Conservation (phyloP, 2,113 vertebrate species). For the Anser brachyrhynchus region DNA sequence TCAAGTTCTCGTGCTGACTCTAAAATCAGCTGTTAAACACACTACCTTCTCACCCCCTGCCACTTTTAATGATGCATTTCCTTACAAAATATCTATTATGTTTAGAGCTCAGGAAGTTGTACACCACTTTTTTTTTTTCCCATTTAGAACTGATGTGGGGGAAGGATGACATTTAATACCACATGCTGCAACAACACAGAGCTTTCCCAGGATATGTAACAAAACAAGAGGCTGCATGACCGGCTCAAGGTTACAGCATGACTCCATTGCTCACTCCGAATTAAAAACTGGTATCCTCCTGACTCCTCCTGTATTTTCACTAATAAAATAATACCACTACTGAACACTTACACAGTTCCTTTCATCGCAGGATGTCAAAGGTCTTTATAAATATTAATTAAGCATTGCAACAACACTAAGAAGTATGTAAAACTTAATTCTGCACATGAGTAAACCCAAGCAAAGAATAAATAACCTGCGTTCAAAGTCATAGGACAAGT, state of each 20-base stretch:
- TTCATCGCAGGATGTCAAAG: slow-evolving; percentile 58
- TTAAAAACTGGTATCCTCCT: slow-evolving; percentile 38
- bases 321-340: slow-evolving; percentile 48
- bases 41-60: neutral
- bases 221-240: slow-evolving; percentile 11
- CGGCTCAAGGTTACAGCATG: slow-evolving; percentile 46
- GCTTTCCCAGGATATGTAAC: slow-evolving; percentile 35
- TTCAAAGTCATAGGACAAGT: slow-evolving; percentile 6
- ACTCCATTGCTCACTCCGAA: slow-evolving; percentile 42
- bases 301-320: slow-evolving; percentile 40
- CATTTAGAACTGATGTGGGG: neutral
- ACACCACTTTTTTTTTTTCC: accelerated
- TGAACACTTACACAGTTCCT: slow-evolving; percentile 25
- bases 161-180: neutral
- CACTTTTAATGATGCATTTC: neutral
- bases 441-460: slow-evolving; percentile 58
- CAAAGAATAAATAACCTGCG: slow-evolving; percentile 28
- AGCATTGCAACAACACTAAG: slow-evolving; percentile 32
- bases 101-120: neutral
- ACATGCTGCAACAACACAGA: neutral
- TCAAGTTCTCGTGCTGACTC: neutral
- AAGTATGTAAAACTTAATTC: slow-evolving; percentile 47
- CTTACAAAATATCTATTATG: neutral
- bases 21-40: neutral
- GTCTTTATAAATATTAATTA: slow-evolving; percentile 61